phyloP scores from a whole-genome alignment of 23 tunicate species.

The Ascidia mentula region DNA sequence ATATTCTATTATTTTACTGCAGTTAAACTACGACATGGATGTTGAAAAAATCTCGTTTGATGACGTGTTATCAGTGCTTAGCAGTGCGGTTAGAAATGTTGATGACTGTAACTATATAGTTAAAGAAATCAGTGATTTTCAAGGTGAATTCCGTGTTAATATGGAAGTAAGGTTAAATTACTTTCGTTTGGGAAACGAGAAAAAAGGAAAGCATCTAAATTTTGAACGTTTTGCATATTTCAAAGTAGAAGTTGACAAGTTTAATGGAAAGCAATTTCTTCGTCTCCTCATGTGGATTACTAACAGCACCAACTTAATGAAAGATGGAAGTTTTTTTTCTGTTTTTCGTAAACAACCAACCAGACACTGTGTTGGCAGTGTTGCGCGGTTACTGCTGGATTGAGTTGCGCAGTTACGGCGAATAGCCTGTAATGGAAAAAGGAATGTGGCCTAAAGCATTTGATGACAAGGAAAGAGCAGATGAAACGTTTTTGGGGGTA shows the following conservation, averaged over 20 bases:
- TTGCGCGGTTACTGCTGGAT: background rate
- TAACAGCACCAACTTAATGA: background rate
- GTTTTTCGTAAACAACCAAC: background rate
- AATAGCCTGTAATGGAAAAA: background rate
- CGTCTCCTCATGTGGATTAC: background rate
- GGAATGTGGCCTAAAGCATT: background rate
- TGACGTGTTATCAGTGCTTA: too few relatives aligned
- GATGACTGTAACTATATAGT: too few relatives aligned
- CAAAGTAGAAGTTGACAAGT: background rate
- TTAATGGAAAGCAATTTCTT: conserved; percentile 1
- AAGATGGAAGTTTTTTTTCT: background rate
- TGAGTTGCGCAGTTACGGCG: background rate
- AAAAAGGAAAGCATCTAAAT: background rate
- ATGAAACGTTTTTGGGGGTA: background rate
- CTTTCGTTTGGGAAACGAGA: too few relatives aligned
- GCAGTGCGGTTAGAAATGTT: too few relatives aligned
- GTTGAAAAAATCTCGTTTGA: too few relatives aligned
- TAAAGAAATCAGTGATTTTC: too few relatives aligned
- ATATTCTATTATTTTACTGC: too few relatives aligned
- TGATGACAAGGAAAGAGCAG: background rate
- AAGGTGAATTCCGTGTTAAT: background rate
- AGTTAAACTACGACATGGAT: too few relatives aligned
- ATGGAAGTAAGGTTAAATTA: background rate
- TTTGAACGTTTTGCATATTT: background rate
- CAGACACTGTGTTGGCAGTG: background rate